Evolutionary conservation across 2,797 vertebrate species (phyloP), one percentile per base, ranked within the genome.

Genomic region (Clamator glandarius): DNA sequence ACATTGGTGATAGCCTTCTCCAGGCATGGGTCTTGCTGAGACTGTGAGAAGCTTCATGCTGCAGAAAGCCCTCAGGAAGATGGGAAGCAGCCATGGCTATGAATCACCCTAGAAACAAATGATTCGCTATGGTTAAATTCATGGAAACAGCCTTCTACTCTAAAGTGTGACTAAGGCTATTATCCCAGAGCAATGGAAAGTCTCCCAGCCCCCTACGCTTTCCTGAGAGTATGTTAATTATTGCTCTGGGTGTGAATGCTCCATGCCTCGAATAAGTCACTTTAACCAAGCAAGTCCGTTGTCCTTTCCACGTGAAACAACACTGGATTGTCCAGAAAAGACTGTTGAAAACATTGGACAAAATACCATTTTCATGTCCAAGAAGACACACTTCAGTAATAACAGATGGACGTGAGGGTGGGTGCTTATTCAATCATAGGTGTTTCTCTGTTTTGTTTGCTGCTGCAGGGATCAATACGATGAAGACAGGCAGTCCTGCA

Each of bases 101-200:
- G 92, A 95, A 93, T 95, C 89, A 84, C 35, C 48, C 74, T 25
- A 82, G 92, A 91, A 95, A 95, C 92, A 94, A 96, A 89, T 16
- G 72, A 94, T 96, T 94, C 0, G 68, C 87, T 62, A 91, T 3
- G 92, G 88, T 28, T 87, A 87, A 63, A 89, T 77, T 36, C 3
- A 4, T 91, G 90, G 61, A 94, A 96, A 84, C 8, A 26, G 59
- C 88, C 70, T 1, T 14, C 77, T 51, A 52, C 70, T 91, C 66
- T 50, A 73, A 85, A 92, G 87, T 86, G 91, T 94, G 82, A 84
- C 88, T 76, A 93, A 86, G 51, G n/a, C 83, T 90, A 25, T 92
- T 94, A 94, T 84, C 36, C 66, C 79, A 58, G 50, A 81, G 90
- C 82, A 57, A 61, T 42, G 61, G 63, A 67, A 93, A 89, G 52